These are phyloP conservation scores for Machimus atricapillus DNA, from an alignment of 2,888 invertebrate genomes.

Conservation along the genomic window DNA sequence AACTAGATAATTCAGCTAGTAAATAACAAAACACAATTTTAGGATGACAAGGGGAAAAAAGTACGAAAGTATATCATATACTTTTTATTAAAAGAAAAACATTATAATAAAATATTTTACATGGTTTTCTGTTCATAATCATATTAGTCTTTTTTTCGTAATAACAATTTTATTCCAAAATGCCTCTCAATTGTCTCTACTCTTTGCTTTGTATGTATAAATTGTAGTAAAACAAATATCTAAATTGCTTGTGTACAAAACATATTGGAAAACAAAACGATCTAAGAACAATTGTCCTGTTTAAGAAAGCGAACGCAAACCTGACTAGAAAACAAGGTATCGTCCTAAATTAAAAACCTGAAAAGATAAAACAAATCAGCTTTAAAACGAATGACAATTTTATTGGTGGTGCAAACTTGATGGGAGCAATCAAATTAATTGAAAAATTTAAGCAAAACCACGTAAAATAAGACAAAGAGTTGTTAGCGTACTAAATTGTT, in stretches of 20 bases:
- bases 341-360: conserved; percentile 39
- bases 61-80: neutral
- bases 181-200: neutral
- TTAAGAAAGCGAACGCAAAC: conserved; percentile 5
- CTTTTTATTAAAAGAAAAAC: conserved; percentile 35
- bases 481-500: neutral
- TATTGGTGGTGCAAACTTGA: neutral
- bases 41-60: neutral
- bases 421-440: neutral
- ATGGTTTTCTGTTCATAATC: conserved; percentile 31
- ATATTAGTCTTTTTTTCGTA: neutral
- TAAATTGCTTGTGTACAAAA: neutral
- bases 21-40: neutral
- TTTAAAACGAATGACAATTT: neutral
- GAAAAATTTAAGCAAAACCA: conserved; percentile 5
- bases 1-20: too few species aligned
- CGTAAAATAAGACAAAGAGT: conserved; percentile 10
- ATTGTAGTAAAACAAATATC: neutral
- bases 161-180: neutral
- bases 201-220: neutral
- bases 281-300: neutral
- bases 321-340: conserved; percentile 41
- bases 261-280: neutral
- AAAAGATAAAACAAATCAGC: neutral
- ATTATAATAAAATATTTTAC: conserved; percentile 43